A percentile compares a stretch with the other conserved stretches of the same genome.
Conservation (phyloP, 2,888 invertebrate species). For the Agonopterix subpropinquella region DNA sequence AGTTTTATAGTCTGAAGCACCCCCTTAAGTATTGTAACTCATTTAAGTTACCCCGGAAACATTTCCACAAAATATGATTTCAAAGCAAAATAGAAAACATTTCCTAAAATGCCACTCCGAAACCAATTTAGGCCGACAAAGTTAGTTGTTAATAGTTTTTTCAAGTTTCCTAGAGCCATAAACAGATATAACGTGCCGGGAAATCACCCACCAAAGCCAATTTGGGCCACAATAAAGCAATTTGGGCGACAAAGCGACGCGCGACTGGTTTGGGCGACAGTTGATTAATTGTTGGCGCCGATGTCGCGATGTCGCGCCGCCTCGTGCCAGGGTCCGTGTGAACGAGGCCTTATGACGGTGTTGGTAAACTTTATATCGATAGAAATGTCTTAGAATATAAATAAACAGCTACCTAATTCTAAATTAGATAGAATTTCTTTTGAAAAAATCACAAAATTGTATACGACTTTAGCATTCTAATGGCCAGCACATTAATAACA, state of each 20-base stretch:
- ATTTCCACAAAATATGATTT: not conserved
- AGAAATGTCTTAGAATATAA: no score
- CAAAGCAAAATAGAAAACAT: conserved; percentile 3
- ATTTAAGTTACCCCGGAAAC: not conserved
- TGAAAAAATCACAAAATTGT: no score
- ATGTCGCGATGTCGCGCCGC: conserved; percentile 48
- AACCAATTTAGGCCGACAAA: conserved; percentile 9
- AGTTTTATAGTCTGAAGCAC: no score
- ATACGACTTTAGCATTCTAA: no score
- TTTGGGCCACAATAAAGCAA: conserved; percentile 29
- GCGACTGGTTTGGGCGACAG: conserved; percentile 12
- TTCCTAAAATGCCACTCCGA: conserved; percentile 10
- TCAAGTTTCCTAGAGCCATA: conserved; percentile 13
- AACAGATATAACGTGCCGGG: conserved; percentile 25
- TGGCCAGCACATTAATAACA: no score
- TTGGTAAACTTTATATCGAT: not conserved
- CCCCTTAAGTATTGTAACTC: no score
- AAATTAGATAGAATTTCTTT: no score
- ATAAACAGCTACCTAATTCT: no score
- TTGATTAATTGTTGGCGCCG: conserved; percentile 36
- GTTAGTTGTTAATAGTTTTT: conserved; percentile 12
- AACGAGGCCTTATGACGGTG: conserved; percentile 34
- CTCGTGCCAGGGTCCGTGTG: conserved; percentile 30
- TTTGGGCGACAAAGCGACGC: conserved; percentile 25
- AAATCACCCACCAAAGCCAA: conserved; percentile 31